Evolutionary conservation across 2,113 vertebrate genomes (phyloP), one percentile per base, ranked within the genome.

Genomic region (Sarotherodon lohbergeri): DNA sequence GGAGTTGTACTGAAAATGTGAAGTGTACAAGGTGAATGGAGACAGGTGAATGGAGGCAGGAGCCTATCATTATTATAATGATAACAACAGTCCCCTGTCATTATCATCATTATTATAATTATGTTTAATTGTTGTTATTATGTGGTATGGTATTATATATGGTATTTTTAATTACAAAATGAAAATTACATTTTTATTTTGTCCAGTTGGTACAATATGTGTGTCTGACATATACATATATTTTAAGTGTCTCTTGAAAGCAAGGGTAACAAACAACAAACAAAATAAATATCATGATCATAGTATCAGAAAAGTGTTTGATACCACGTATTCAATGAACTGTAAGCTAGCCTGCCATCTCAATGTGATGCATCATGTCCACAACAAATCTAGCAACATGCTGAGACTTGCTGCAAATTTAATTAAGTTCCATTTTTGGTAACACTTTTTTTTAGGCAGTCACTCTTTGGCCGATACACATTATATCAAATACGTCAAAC

Each of bases 401-500:
- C 43, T 78, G 73, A 78, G 46, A 63, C 22, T 87, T 63, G 36
- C 29, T 41, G 43, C 41, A 22, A 59, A 34, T 6, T 63, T 57
- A 79, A 87, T 79, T 34, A 78, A 36, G n/a, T 86, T 66, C 54
- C 36, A 76, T 32, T 16, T 80, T 80, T 73, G 14, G 32, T 68
- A 12, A 81, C 32, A 83, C 4, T 29, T 79, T 22, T 66, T 66
- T 14, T 43, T 86, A 46, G 79, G 68, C 52, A 59, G 17, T 84
- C 81, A 82, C 39, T 16, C 79, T 80, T 88, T 9, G 80, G 61
- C 52, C 63, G 50, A 86, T 54, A 41, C 43, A 83, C 66, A 61
- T 84, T 52, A 55, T 39, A 48, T 57, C 19, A 71, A 29, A 73
- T 55, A 41, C 13, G 34, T 82, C 36, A 54, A 52, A 84, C 6